A percentile compares a stretch with the other conserved stretches of the same genome.
These are phyloP conservation scores for Amblyopsis hoosieri DNA, from an alignment of 2,797 vertebrate genomes.

Conservation along the genomic window DNA sequence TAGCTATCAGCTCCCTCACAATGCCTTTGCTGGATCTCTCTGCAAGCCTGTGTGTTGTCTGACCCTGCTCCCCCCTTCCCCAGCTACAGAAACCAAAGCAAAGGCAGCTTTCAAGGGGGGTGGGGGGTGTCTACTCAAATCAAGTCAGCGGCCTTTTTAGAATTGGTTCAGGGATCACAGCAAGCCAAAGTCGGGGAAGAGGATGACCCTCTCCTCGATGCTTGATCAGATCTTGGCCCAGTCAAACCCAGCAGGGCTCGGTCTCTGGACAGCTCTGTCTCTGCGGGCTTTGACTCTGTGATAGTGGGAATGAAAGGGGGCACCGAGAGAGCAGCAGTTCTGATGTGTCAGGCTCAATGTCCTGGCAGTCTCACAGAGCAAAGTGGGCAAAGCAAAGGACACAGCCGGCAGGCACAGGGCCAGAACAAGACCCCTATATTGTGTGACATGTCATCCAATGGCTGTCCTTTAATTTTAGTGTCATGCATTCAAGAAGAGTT, in stretches of 20 bases:
- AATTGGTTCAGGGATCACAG: slow-evolving; percentile 82
- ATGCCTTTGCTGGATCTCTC: slow-evolving; percentile 66
- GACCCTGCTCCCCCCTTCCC: slow-evolving; percentile 78
- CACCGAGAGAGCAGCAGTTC: slow-evolving; percentile 78
- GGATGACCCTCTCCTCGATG: slow-evolving; percentile 81
- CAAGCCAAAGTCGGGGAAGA: slow-evolving; percentile 79
- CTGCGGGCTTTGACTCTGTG: slow-evolving; percentile 78
- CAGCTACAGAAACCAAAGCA: slow-evolving; percentile 80
- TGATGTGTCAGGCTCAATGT: slow-evolving; percentile 81
- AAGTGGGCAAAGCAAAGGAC: slow-evolving; percentile 80
- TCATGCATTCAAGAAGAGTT: slow-evolving; percentile 63
- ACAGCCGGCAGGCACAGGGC: slow-evolving; percentile 77
- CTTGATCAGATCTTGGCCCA: slow-evolving; percentile 83
- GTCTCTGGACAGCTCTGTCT: slow-evolving; percentile 80
- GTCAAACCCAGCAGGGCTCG: slow-evolving; percentile 76
- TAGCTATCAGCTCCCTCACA: slow-evolving; percentile 70
- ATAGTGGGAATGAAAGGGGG: slow-evolving; percentile 81
- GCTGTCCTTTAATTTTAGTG: slow-evolving; percentile 77
- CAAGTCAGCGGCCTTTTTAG: slow-evolving; percentile 81
- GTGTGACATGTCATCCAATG: slow-evolving; percentile 79
- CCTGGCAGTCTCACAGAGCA: slow-evolving; percentile 77
- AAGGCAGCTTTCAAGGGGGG: slow-evolving; percentile 81
- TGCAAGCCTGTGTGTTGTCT: slow-evolving; percentile 73
- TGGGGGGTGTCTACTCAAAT: slow-evolving; percentile 77
- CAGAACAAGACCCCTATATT: slow-evolving; percentile 74